Percentiles rank a stretch among this genome's conserved stretches.
phyloP scores from a whole-genome alignment of 1,140 invertebrate genomes.

The Trichoplusia ni region DNA sequence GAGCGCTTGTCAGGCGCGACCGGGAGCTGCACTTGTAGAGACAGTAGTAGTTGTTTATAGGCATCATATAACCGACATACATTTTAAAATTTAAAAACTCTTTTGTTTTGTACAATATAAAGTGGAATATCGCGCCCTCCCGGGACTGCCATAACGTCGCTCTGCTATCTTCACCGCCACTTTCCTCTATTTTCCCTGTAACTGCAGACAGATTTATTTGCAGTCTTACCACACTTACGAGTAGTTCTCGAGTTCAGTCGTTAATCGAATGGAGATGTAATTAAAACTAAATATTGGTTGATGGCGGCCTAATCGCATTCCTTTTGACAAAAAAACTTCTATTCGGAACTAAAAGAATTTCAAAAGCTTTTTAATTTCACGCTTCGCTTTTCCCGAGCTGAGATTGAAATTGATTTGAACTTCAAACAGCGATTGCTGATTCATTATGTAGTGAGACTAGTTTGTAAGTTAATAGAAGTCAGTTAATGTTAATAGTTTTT shows the following conservation, averaged over 20 bases:
- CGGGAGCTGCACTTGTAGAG: background rate
- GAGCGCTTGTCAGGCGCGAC: background rate
- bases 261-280: constrained; percentile 4
- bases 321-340: background rate
- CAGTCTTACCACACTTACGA: background rate
- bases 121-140: background rate
- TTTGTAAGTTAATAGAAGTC: background rate
- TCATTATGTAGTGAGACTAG: background rate
- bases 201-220: constrained; percentile 7
- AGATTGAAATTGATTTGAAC: background rate
- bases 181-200: background rate
- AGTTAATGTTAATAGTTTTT: background rate
- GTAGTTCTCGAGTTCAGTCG: background rate
- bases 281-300: constrained; percentile 15
- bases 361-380: background rate
- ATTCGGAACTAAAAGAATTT: background rate
- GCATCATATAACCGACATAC: constrained; percentile 5
- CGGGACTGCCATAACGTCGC: background rate
- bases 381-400: background rate
- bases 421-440: background rate
- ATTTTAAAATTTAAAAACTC: constrained; percentile 6
- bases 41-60: constrained; percentile 2
- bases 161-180: background rate
- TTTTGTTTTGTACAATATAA: constrained; percentile 12
- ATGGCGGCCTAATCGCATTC: background rate